Evolutionary conservation across 2,113 vertebrate genomes (phyloP).

Genomic region (Oceanodroma tethys): DNA sequence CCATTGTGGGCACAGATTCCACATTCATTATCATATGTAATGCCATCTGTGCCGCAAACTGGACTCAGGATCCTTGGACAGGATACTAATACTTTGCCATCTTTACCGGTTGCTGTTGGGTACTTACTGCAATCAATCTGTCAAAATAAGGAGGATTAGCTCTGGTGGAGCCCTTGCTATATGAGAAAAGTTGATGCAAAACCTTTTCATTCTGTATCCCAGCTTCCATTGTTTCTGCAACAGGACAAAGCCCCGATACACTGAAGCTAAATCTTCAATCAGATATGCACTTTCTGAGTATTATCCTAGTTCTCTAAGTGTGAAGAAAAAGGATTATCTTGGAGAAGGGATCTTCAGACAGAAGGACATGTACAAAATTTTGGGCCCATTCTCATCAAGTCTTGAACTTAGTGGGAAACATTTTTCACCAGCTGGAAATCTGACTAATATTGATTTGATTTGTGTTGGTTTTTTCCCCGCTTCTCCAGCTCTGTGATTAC

Average conservation of each 20-base stretch:
- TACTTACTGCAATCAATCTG: conserved; percentile 29
- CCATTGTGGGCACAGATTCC: conserved; percentile 10
- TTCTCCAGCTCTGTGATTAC: neutral
- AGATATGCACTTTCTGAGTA: neutral
- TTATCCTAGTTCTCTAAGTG: neutral
- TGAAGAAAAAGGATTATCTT: neutral
- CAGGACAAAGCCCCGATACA: neutral
- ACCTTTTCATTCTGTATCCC: neutral
- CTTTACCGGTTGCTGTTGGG: neutral
- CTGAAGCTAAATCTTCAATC: neutral
- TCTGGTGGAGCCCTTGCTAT: neutral
- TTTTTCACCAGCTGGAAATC: neutral
- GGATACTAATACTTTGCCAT: neutral
- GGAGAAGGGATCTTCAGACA: neutral
- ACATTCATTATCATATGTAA: conserved; percentile 44
- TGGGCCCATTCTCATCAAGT: neutral
- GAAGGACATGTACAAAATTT: neutral
- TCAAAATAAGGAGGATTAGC: neutral
- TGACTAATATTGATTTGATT: neutral
- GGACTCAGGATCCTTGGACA: neutral
- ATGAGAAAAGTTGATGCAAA: neutral
- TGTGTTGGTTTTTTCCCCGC: neutral
- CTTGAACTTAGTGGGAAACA: neutral
- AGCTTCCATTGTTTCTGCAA: neutral
- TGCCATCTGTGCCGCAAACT: conserved; percentile 34